Conservation (phyloP, 2,888 invertebrate species). For the Eumerus sabulonum region DNA sequence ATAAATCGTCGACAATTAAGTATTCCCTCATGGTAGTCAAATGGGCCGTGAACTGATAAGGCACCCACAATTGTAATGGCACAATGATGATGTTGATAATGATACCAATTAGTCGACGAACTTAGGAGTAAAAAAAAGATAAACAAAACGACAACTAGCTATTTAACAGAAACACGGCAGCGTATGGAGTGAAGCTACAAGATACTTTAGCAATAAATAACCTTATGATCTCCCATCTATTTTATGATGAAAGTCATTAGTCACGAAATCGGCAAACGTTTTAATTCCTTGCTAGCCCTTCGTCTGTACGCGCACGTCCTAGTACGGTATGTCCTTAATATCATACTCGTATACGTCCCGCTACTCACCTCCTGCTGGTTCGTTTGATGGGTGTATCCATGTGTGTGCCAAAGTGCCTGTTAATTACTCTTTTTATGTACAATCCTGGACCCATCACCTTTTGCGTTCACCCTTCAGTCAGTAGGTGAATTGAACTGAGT, state of each 20-base stretch:
- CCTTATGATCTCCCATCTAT: conserved; percentile 76
- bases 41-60: conserved; percentile 64
- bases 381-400: not conserved
- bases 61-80: conserved; percentile 61
- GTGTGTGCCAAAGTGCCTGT: conserved; percentile 41
- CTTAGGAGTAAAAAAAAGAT: not conserved
- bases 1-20: conserved; percentile 60
- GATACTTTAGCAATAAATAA: conserved; percentile 55
- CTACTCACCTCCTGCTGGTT: not conserved
- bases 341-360: not conserved
- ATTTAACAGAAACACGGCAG: not conserved
- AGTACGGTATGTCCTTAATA: no score
- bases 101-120: not conserved
- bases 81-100: conserved; percentile 16
- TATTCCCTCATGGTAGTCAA: conserved; percentile 57
- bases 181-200: not conserved
- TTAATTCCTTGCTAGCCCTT: conserved; percentile 13
- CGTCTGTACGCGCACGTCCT: not conserved
- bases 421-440: conserved; percentile 42
- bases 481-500: no score
- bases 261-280: conserved; percentile 73
- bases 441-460: no score
- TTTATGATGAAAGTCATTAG: conserved; percentile 76
- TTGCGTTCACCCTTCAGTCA: no score
- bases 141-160: no score